Base-by-base conservation (phyloP, 2,888 invertebrate species). In the Cephus pulcher region DNA sequence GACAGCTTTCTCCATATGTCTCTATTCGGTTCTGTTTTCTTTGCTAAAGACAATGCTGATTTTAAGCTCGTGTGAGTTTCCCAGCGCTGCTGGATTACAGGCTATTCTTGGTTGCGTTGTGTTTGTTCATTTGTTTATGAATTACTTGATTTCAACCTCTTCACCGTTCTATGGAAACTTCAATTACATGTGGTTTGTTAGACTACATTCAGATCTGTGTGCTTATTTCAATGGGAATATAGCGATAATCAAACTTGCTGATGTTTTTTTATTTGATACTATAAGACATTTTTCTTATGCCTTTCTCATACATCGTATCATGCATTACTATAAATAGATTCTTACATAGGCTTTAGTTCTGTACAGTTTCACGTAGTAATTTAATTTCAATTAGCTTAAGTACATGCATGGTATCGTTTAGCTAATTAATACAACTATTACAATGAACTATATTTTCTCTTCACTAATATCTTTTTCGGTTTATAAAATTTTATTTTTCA, bases 11-110 rank as follows among this genome's bases (percentile, higher is more conserved):
- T 79, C 83, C 81, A 82, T 82, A 89, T 89, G 89, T 87, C 87
- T 40, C 84, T 89, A 34, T 88, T 88, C 76, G 85, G 86, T 80
- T 86, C 87, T 30, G 74, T 87, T 74, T 84, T 88, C 81, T 87
- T 87, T 79, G 33, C 86, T 32, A 85, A 87, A 85, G 87, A 88
- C 37, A 88, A 89, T 87, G 84, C 83, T 69, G 85, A 89, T 79
- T 89, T 86, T 80, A 89, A 88, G 80, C 85, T 89, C 75, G 85
- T 86, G 88, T 89, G 84, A 88, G 89, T 89, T 76, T 34, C 80
- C 56, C 56, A 56, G 56, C 56, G 23, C 15, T 23, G 56, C 56
- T 56, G 56, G 23, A 56, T 69, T 30, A 74, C 56, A 33, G 4
- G 34, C 70, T 74, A 12, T 40, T 35, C 73, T 77, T 74, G 30